Percentiles rank a stretch among this genome's conserved stretches.
These are phyloP conservation scores for Drepanosiphum platanoidis DNA, from an alignment of 2,888 invertebrate species.

Conservation along the genomic window DNA sequence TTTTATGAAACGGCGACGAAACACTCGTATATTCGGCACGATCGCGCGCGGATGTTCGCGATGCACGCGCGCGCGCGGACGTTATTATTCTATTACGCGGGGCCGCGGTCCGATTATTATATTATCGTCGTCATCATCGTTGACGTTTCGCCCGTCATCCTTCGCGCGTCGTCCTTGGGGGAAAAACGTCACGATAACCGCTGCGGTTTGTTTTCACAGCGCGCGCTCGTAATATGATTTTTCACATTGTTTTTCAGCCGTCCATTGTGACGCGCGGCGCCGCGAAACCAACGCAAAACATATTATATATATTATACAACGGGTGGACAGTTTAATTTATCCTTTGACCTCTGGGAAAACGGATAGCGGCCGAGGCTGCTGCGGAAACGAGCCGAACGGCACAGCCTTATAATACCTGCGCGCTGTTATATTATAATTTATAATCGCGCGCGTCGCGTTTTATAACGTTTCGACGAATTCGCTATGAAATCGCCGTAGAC, in stretches of 20 bases:
- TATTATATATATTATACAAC: constrained; percentile 33
- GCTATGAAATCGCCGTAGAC: background rate
- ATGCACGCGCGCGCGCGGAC: background rate
- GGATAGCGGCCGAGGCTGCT: constrained; percentile 13
- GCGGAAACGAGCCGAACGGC: background rate
- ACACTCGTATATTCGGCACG: too few relatives aligned
- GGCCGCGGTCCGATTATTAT: constrained; percentile 3
- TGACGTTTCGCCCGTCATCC: constrained; percentile 10
- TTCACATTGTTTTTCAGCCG: constrained; percentile 43
- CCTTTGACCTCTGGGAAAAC: constrained; percentile 55
- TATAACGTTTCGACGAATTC: background rate
- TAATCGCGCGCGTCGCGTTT: too few relatives aligned
- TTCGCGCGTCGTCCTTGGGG: constrained; percentile 47
- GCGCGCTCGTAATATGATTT: background rate
- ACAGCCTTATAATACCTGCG: background rate
- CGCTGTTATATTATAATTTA: too few relatives aligned
- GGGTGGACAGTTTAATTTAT: constrained; percentile 47
- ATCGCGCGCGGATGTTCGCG: too few relatives aligned
- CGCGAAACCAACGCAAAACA: constrained; percentile 30
- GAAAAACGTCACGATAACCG: constrained; percentile 34
- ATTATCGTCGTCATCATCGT: constrained; percentile 12
- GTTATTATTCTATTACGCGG: background rate
- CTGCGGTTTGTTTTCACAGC: constrained; percentile 9
- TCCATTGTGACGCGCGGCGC: constrained; percentile 37
- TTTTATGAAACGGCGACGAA: too few relatives aligned